These are phyloP conservation scores for Indicator indicator DNA, from an alignment of 2,113 vertebrate species.

Conservation along the genomic window DNA sequence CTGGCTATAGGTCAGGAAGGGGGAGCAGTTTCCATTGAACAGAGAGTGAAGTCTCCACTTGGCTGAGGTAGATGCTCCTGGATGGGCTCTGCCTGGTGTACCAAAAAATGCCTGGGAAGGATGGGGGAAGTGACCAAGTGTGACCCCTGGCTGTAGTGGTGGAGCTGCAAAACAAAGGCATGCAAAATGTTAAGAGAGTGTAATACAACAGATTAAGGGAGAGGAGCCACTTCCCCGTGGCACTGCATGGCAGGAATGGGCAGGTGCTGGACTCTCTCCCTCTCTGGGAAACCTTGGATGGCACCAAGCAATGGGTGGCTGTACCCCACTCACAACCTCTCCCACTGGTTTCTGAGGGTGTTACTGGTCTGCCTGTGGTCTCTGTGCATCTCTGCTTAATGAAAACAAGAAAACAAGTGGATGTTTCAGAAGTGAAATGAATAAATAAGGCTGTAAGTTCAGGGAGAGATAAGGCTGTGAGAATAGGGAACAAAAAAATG, in stretches of 20 bases:
- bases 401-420: neutral
- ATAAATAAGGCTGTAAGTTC: neutral
- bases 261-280: neutral
- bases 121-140: fast-evolving
- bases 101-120: neutral
- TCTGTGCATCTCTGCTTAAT: neutral
- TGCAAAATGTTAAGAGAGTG: neutral
- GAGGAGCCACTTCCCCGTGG: neutral
- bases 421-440: neutral
- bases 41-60: neutral
- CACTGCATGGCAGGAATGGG: neutral
- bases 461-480: neutral
- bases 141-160: neutral
- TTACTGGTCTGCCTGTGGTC: neutral
- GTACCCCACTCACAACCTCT: neutral
- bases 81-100: neutral
- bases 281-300: neutral
- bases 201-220: neutral
- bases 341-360: neutral
- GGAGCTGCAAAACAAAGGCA: neutral
- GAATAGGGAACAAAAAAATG: neutral
- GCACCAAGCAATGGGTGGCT: neutral
- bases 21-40: neutral
- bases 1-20: fast-evolving
- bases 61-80: neutral